Evolutionary conservation across 2,888 invertebrate species (phyloP).

Genomic region (Pilophorus perplexus): DNA sequence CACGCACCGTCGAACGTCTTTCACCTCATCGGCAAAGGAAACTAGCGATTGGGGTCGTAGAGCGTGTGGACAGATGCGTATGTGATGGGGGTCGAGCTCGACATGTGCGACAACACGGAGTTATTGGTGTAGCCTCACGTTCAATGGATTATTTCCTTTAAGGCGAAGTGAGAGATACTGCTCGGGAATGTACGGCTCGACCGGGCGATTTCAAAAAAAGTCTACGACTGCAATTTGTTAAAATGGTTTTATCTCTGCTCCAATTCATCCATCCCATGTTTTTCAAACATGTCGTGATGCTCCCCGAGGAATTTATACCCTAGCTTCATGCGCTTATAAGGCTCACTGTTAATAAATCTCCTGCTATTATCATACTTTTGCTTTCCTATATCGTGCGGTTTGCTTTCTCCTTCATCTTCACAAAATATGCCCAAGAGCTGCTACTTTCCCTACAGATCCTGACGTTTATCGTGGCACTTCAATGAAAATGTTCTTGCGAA

Average conservation of each 20-base stretch:
- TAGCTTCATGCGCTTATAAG: too few species aligned
- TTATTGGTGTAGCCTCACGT: neutral
- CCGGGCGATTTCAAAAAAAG: neutral
- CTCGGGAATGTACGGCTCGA: neutral
- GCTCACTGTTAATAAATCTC: too few species aligned
- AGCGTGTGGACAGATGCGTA: neutral
- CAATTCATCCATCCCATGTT: neutral
- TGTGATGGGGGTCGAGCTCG: slow-evolving; percentile 1
- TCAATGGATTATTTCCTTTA: slow-evolving; percentile 15
- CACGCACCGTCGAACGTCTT: neutral
- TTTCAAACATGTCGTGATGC: too few species aligned
- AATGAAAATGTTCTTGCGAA: too few species aligned
- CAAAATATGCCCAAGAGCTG: too few species aligned
- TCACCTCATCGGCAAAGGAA: slow-evolving; percentile 6
- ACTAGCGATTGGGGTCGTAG: neutral
- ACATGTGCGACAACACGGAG: neutral
- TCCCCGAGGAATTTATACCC: too few species aligned
- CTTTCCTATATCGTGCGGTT: too few species aligned
- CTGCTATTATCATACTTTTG: too few species aligned
- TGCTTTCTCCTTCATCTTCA: too few species aligned
- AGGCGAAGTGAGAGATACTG: slow-evolving; percentile 5
- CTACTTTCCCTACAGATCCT: too few species aligned
- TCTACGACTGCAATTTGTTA: slow-evolving; percentile 1
- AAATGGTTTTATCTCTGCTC: slow-evolving; percentile 3
- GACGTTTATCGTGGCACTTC: too few species aligned